Conservation (phyloP, 2,797 vertebrate species). For the Enteromius unitaeniatus region DNA sequence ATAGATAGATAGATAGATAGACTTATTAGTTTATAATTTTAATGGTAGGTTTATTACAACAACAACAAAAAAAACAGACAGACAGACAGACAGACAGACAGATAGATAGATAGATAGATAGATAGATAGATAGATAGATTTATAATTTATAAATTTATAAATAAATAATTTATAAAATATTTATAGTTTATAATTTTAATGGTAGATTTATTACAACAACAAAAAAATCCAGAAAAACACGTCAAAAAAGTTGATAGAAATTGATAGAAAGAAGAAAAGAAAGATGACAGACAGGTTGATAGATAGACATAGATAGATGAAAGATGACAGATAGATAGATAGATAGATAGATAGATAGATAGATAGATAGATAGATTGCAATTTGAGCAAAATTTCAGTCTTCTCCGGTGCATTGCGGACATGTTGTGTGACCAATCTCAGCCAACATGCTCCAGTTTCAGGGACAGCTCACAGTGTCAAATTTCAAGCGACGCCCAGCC, state of each 20-base stretch:
- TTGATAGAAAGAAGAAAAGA: no score
- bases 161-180: no score
- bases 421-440: slow-evolving; percentile 17
- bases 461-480: slow-evolving; percentile 19
- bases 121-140: not conserved
- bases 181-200: no score
- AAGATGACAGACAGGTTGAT: not conserved
- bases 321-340: not conserved
- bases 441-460: slow-evolving; percentile 24
- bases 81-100: not conserved
- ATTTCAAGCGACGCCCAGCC: slow-evolving; percentile 49
- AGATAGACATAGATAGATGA: not conserved
- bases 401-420: not conserved
- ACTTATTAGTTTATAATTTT: no score
- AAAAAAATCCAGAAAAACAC: no score
- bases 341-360: not conserved
- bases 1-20: slow-evolving; percentile 4
- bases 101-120: not conserved
- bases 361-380: not conserved
- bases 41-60: no score
- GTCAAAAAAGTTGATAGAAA: no score
- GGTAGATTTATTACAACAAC: no score
- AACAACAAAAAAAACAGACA: no score
- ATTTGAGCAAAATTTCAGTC: not conserved
- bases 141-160: no score